phyloP scores from a whole-genome alignment of 2,888 invertebrate genomes.

The Polydrusus cervinus region DNA sequence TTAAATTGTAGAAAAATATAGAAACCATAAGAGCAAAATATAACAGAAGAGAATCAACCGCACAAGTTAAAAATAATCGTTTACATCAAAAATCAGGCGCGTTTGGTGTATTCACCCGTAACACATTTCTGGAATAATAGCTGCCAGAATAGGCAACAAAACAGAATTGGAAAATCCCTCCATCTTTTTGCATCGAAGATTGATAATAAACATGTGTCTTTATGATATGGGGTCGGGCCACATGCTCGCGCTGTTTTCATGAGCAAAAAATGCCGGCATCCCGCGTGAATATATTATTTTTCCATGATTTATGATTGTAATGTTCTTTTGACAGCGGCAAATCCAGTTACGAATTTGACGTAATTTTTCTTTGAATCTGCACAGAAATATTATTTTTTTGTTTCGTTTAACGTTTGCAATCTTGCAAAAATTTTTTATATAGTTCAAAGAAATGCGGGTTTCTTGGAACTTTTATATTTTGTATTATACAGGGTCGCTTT shows the following conservation, averaged over 20 bases:
- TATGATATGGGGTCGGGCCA: constrained; percentile 24
- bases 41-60: too few relatives aligned
- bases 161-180: constrained; percentile 19
- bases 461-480: too few relatives aligned
- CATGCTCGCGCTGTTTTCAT: constrained; percentile 10
- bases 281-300: constrained; percentile 61
- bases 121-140: constrained; percentile 8
- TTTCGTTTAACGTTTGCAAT: background rate
- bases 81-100: too few relatives aligned
- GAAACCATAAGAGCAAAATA: too few relatives aligned
- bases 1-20: too few relatives aligned
- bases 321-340: constrained; percentile 60
- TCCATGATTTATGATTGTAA: constrained; percentile 62
- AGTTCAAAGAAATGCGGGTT: too few relatives aligned
- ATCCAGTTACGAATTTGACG: constrained; percentile 60
- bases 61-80: too few relatives aligned
- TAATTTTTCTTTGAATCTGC: constrained; percentile 59
- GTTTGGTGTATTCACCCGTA: background rate
- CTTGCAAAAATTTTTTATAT: background rate
- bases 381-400: constrained; percentile 10
- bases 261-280: constrained; percentile 55
- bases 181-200: constrained; percentile 33
- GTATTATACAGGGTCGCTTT: too few relatives aligned
- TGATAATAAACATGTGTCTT: constrained; percentile 39
- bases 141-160: constrained; percentile 13